Base-by-base conservation (phyloP, 2,888 invertebrate genomes). In the Aphodius granarius region DNA sequence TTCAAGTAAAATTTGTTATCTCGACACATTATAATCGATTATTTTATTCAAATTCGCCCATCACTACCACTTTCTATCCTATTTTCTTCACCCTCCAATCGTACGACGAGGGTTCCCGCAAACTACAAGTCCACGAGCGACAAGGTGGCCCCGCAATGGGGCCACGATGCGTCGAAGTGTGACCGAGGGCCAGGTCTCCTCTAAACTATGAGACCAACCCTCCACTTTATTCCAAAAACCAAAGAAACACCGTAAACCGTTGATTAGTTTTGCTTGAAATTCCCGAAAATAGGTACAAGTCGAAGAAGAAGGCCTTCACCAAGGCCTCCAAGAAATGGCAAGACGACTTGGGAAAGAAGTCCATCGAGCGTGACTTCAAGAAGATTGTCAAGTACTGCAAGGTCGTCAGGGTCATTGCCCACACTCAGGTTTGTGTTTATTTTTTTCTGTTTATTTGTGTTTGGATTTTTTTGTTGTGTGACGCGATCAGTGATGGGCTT, bases 261-360 rank as follows among this genome's bases (percentile, higher is more conserved):
- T 65, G 23, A 21, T 71, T 65, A 64, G 21, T 19, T 63, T 70
- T 17, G 62, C 16, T 20, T 68, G 20, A n/a, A n/a, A 21, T 68
- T 2, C 21, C 19, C 68, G 18, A 4, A 18, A 63, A 43, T 88
- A 99, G 99, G 99, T 98, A 97, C 91, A 96, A 97, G 90, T 97
- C 97, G 89, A 98, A 99, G 94, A 99, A 98, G 96, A 99, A 98
- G 97, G 99, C 99, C 80, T 99, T 99, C 90, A 96, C 97, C 81
- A 99, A 99, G 89, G 93, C 97, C 79, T 94, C 96, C 86, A 98
- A 98, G 91, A 99, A 99, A 88, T 99, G 99, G 99, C 94, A 95
- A 84, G 99, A 99, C 90, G 96, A 97, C 84, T 92, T 95, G 82
- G 99, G 99, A 77, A 95, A 96, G 88, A 97, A 97, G 89, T 95